Evolutionary conservation across 2,888 invertebrate species (phyloP).

Genomic region (Parnassius smintheus): DNA sequence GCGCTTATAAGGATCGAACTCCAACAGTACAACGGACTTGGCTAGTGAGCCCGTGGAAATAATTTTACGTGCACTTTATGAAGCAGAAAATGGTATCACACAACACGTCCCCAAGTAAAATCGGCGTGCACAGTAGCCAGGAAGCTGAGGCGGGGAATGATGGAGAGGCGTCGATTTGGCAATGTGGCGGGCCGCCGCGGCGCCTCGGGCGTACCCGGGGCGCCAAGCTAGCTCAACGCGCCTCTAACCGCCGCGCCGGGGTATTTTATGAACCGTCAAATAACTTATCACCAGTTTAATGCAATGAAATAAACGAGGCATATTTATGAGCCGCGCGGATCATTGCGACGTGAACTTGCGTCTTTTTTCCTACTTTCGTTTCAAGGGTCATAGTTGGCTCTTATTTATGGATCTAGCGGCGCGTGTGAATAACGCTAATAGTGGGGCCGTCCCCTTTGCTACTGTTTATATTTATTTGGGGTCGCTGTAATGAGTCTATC

Average conservation of each 20-base stretch:
- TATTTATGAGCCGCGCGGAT: slow-evolving; percentile 73
- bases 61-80: slow-evolving; percentile 50
- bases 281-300: slow-evolving; percentile 79
- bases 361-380: slow-evolving; percentile 55
- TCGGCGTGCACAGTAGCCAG: slow-evolving; percentile 62
- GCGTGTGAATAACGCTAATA: slow-evolving; percentile 80
- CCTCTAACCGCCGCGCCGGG: slow-evolving; percentile 52
- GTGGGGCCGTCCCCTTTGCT: slow-evolving; percentile 72
- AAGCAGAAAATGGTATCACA: slow-evolving; percentile 64
- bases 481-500: slow-evolving; percentile 78
- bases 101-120: slow-evolving; percentile 55
- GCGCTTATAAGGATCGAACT: slow-evolving; percentile 9
- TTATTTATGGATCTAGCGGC: slow-evolving; percentile 77
- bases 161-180: slow-evolving; percentile 70
- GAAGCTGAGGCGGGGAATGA: slow-evolving; percentile 60
- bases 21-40: slow-evolving; percentile 30
- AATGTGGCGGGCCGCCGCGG: slow-evolving; percentile 55
- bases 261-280: slow-evolving; percentile 78
- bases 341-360: slow-evolving; percentile 65
- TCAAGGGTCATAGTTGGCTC: slow-evolving; percentile 63
- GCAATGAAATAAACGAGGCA: slow-evolving; percentile 76
- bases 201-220: slow-evolving; percentile 55
- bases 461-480: slow-evolving; percentile 81
- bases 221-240: slow-evolving; percentile 49
- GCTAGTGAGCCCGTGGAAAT: slow-evolving; percentile 35